A percentile compares a stretch with the other conserved stretches of the same genome.
These are phyloP conservation scores for Apodemia zela DNA, from an alignment of 2,888 invertebrate species.

Conservation along the genomic window DNA sequence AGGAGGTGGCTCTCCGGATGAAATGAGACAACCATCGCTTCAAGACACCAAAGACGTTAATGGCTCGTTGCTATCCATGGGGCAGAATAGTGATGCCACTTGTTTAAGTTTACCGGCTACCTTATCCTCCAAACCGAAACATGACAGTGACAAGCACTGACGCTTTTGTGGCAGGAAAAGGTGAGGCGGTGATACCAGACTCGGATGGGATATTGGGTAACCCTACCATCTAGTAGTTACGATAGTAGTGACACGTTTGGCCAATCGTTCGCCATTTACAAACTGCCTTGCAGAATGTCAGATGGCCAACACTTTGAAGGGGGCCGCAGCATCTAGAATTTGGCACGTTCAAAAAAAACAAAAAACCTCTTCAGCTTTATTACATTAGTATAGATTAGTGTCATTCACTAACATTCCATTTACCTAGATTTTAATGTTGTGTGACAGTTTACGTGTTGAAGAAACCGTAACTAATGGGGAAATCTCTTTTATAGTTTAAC, in stretches of 20 bases:
- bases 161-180: not conserved
- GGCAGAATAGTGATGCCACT: no score
- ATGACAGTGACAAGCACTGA: no score
- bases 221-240: no score
- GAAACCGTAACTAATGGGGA: constrained; percentile 29
- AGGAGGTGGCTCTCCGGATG: no score
- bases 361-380: no score
- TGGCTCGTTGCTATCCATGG: no score
- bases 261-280: not conserved
- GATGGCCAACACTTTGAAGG: no score
- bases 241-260: not conserved
- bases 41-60: no score
- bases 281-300: no score
- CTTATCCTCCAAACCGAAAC: not conserved
- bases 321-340: not conserved
- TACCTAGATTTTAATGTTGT: constrained; percentile 16
- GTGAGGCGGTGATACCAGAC: not conserved
- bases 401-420: constrained; percentile 5
- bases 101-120: no score
- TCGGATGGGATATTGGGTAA: not conserved
- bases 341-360: not conserved
- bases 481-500: constrained; percentile 10
- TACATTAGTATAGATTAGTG: no score
- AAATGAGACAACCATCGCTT: no score
- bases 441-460: constrained; percentile 12